phyloP scores from a whole-genome alignment of 2,113 vertebrate genomes.

The Sterna hirundo region DNA sequence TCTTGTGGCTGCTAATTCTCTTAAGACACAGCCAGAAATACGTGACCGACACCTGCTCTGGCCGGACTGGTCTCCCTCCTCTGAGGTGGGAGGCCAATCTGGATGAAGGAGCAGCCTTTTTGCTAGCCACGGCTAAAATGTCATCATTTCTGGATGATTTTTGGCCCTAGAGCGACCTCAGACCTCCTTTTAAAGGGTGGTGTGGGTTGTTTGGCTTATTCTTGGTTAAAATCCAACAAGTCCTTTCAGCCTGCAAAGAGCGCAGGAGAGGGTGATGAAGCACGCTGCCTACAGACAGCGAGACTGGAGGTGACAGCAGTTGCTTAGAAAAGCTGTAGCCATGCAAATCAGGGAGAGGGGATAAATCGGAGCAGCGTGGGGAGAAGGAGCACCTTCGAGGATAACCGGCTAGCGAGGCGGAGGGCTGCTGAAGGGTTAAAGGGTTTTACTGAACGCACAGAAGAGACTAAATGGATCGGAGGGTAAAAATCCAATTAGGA shows the following conservation, averaged over 20 bases:
- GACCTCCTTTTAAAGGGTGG: background rate
- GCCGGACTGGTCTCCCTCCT: background rate
- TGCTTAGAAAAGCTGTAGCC: background rate
- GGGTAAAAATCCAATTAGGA: constrained; percentile 58
- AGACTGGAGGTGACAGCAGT: background rate
- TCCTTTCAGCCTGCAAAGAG: background rate
- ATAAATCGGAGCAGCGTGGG: background rate
- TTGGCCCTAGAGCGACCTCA: background rate
- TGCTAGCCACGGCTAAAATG: background rate
- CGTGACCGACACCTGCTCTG: background rate
- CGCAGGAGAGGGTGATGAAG: background rate
- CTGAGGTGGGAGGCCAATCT: background rate
- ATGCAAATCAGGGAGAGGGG: background rate
- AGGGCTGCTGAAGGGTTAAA: constrained; percentile 1
- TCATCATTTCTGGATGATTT: background rate
- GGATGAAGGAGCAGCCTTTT: background rate
- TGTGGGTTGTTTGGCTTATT: background rate
- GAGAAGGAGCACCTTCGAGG: background rate
- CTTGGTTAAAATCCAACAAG: background rate
- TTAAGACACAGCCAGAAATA: background rate
- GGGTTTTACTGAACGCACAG: background rate
- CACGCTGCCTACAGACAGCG: background rate
- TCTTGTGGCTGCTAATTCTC: background rate
- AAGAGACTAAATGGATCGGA: constrained; percentile 35
- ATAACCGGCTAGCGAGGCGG: background rate